Evolutionary conservation across 2,797 vertebrate species (phyloP).

Genomic region (Hippopotamyrus pictus): DNA sequence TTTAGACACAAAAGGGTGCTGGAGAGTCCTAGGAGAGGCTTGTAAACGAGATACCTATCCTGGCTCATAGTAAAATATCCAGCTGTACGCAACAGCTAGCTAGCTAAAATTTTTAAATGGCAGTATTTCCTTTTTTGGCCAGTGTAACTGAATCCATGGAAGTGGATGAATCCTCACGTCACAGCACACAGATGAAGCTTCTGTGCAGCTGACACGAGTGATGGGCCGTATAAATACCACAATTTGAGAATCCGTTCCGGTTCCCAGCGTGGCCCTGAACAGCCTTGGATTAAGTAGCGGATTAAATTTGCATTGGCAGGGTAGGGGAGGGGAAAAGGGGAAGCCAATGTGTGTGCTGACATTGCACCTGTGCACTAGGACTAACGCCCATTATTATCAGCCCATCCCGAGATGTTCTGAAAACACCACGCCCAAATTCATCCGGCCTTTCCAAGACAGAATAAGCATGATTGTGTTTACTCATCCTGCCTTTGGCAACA

Average conservation of each 20-base stretch:
- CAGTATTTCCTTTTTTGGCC: background rate
- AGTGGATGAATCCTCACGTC: background rate
- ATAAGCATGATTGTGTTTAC: background rate
- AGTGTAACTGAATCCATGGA: background rate
- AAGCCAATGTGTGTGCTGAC: background rate
- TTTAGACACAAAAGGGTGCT: background rate
- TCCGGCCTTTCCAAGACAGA: background rate
- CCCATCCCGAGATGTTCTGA: background rate
- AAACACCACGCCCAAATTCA: background rate
- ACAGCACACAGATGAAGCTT: background rate
- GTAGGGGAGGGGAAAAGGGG: background rate
- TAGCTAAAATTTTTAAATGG: background rate
- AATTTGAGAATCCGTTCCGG: background rate
- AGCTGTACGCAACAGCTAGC: background rate
- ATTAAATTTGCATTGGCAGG: background rate
- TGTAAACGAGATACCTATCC: background rate
- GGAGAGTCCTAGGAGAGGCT: background rate
- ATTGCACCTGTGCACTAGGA: background rate
- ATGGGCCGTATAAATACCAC: background rate
- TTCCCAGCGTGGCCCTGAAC: background rate
- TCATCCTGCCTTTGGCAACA: background rate
- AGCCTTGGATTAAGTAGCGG: background rate
- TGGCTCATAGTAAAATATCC: background rate
- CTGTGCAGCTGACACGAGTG: background rate
- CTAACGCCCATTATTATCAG: background rate